Conservation (phyloP, 1,140 invertebrate genomes). For the Pararge aegeria region DNA sequence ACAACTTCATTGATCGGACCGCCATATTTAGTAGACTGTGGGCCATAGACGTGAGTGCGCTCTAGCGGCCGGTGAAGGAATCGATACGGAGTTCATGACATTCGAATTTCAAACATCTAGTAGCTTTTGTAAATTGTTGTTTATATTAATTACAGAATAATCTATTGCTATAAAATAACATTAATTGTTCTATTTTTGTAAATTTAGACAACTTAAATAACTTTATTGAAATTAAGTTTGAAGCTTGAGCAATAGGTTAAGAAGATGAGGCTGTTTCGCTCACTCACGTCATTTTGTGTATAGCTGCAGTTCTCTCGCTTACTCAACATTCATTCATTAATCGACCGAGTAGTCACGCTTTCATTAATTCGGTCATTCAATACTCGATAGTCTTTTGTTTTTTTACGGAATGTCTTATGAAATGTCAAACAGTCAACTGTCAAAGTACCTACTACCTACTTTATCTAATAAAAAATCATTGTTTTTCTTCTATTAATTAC, state of each 20-base stretch:
- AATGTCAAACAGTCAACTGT: neutral
- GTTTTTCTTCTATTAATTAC: neutral
- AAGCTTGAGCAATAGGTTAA: neutral
- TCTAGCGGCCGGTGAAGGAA: conserved; percentile 69
- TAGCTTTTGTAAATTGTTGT: too few relatives aligned
- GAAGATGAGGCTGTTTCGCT: neutral
- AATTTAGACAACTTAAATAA: neutral
- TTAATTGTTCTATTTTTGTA: neutral
- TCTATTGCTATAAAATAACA: neutral
- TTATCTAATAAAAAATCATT: neutral
- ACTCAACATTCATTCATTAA: conserved; percentile 4
- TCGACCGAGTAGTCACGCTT: neutral
- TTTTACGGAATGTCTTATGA: conserved; percentile 14
- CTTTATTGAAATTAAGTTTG: neutral
- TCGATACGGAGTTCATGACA: conserved; percentile 49
- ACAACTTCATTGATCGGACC: conserved; percentile 88
- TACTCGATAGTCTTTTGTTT: conserved; percentile 18
- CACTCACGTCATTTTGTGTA: neutral
- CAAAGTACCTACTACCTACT: neutral
- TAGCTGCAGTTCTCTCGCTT: conserved; percentile 3
- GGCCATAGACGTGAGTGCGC: conserved; percentile 72
- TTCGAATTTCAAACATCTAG: neutral
- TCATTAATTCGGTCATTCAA: conserved; percentile 14
- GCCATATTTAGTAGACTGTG: conserved; percentile 84
- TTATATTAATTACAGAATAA: too few relatives aligned